Evolutionary conservation across 2,113 vertebrate species (phyloP), one percentile per base, ranked within the genome.

Genomic region (Heliornis fulica): DNA sequence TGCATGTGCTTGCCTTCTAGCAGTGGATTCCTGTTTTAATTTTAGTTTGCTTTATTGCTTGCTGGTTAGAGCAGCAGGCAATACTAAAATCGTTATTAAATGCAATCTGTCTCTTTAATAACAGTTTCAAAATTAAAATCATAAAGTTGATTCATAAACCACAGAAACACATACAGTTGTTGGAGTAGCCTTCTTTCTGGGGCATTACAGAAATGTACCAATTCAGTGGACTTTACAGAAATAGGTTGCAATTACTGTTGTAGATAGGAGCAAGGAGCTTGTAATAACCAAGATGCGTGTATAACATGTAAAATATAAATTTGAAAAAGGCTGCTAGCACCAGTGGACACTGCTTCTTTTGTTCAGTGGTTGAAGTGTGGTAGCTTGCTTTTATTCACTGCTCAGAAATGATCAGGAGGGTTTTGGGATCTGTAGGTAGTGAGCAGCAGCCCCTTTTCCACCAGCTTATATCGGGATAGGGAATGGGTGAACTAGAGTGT

Each of bases 91-190:
- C 78, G 93, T 94, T 96, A 97, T 97, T 96, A 97, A 97, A 97
- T 89, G 83, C 91, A 96, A 97, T 98, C 94, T 97, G 92, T 97
- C 95, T 98, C 81, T 95, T 97, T 97, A 97, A 97, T 97, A 98
- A 97, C 95, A 95, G 81, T 70, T 92, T 51, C 90, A 93, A 98
- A 98, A 97, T 98, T 97, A 94, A 95, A 96, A 95, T 94, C 96
- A 93, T 98, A 97, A 97, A 98, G 81, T 96, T 96, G 79, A 97
- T 98, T 98, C 95, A 98, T 97, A 97, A 96, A 93, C 86, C 77
- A 80, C 75, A 92, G 90, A 92, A 95, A 96, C 94, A 96, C 89
- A 95, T 93, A 95, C 31, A 51, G 81, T 95, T 64, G 61, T 80
- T 91, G 83, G 36, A 95, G 88, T 94, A 90, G 56, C 88, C 80